A percentile compares a stretch with the other conserved stretches of the same genome.
phyloP scores from a whole-genome alignment of 2,888 invertebrate species.

The Morinoia aosen region DNA sequence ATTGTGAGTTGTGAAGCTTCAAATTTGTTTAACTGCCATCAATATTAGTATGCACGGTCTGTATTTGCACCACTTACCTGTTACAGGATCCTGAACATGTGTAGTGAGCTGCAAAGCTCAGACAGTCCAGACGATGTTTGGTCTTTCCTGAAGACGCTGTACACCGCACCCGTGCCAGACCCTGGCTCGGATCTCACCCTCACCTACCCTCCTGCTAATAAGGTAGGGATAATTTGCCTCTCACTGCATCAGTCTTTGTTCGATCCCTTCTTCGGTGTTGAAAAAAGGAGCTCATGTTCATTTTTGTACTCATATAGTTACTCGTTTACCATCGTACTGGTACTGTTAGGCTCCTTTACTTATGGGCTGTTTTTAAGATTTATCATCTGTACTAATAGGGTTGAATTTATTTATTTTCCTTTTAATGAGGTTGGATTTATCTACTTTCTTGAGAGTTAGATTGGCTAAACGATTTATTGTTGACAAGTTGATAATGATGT shows the following conservation, averaged over 20 bases:
- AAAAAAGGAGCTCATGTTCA: not conserved
- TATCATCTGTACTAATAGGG: no score
- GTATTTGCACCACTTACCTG: not conserved
- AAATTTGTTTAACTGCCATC: no score
- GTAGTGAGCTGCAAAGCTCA: slow-evolving; percentile 57
- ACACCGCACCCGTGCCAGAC: slow-evolving; percentile 60
- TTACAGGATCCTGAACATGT: slow-evolving; percentile 65
- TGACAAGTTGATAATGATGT: no score
- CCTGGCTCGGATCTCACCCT: slow-evolving; percentile 64
- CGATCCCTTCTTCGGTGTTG: not conserved
- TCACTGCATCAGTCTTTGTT: not conserved
- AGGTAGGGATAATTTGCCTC: slow-evolving; percentile 53
- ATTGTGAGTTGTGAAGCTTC: no score
- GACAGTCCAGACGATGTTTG: slow-evolving; percentile 60
- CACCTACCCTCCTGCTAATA: slow-evolving; percentile 57
- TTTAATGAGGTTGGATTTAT: no score
- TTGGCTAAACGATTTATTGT: no score
- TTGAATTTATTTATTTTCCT: no score
- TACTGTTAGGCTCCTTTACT: no score
- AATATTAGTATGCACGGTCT: not conserved
- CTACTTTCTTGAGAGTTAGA: no score
- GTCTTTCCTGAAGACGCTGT: slow-evolving; percentile 62
- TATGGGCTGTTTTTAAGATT: no score
- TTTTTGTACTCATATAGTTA: not conserved
- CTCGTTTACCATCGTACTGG: no score